phyloP scores from a whole-genome alignment of 2,888 invertebrate species.

The Polietes domitor region DNA sequence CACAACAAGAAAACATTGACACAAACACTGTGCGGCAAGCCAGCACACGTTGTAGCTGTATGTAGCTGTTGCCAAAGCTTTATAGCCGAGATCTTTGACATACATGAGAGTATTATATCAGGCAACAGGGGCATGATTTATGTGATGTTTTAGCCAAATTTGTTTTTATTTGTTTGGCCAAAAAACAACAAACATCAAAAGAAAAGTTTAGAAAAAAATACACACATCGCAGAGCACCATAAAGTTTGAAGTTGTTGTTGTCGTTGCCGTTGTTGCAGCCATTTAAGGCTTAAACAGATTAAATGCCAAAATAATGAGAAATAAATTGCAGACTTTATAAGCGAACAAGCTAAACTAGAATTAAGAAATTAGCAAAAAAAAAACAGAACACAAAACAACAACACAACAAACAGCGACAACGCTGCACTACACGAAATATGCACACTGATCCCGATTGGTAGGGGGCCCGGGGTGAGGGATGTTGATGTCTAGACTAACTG shows the following conservation, averaged over 20 bases:
- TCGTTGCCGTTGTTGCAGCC: neutral
- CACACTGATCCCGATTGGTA: neutral
- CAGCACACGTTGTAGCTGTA: too few relatives aligned
- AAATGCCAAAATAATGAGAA: slow-evolving; percentile 16
- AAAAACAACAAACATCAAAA: slow-evolving; percentile 5
- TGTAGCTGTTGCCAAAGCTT: slow-evolving; percentile 24
- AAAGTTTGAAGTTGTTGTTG: slow-evolving; percentile 5
- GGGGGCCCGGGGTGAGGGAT: too few relatives aligned
- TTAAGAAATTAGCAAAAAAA: neutral
- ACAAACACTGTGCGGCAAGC: too few relatives aligned
- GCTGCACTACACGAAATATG: neutral
- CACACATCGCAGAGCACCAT: neutral
- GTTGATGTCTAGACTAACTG: too few relatives aligned
- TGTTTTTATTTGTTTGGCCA: slow-evolving; percentile 43
- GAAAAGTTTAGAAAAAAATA: neutral
- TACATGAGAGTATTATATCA: slow-evolving; percentile 56
- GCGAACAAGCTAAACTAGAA: neutral
- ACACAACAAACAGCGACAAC: too few relatives aligned
- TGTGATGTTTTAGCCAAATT: slow-evolving; percentile 62
- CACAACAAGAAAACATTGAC: neutral
- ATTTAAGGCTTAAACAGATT: slow-evolving; percentile 49
- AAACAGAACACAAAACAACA: neutral
- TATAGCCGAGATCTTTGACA: slow-evolving; percentile 59
- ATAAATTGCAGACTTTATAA: slow-evolving; percentile 27
- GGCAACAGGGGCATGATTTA: too few relatives aligned